These are phyloP conservation scores for Icerya purchasi DNA, from an alignment of 2,888 invertebrate genomes.

Conservation along the genomic window DNA sequence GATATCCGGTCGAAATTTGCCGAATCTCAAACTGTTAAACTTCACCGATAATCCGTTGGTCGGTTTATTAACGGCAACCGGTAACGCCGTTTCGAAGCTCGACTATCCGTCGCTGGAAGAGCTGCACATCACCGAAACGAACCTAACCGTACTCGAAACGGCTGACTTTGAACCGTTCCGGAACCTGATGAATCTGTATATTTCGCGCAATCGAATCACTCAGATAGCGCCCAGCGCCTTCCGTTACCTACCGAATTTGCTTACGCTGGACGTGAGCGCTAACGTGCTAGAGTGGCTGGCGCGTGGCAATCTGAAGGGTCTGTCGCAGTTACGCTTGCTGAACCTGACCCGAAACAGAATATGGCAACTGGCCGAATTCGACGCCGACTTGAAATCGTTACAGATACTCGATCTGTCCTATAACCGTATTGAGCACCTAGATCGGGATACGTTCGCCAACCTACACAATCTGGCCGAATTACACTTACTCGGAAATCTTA, in stretches of 20 bases:
- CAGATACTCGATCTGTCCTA: slow-evolving; percentile 61
- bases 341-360: slow-evolving; percentile 69
- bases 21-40: slow-evolving; percentile 51
- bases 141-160: slow-evolving; percentile 58
- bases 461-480: slow-evolving; percentile 55
- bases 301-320: slow-evolving; percentile 59
- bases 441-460: slow-evolving; percentile 51
- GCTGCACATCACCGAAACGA: slow-evolving; percentile 61
- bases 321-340: slow-evolving; percentile 45
- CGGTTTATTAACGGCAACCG: slow-evolving; percentile 23
- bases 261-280: slow-evolving; percentile 56
- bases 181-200: slow-evolving; percentile 46
- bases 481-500: slow-evolving; percentile 60
- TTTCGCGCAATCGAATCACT: slow-evolving; percentile 50
- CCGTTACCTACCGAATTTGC: slow-evolving; percentile 47
- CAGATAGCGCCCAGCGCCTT: slow-evolving; percentile 70
- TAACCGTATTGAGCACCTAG: slow-evolving; percentile 58
- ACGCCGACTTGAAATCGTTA: slow-evolving; percentile 49
- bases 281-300: slow-evolving; percentile 66
- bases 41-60: slow-evolving; percentile 61
- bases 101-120: slow-evolving; percentile 30
- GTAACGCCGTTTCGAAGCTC: background rate
- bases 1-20: slow-evolving; percentile 39
- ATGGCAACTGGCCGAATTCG: slow-evolving; percentile 60
- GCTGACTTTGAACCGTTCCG: slow-evolving; percentile 71